Conservation (phyloP, 2,113 vertebrate genomes). For the Xerus inauris region DNA sequence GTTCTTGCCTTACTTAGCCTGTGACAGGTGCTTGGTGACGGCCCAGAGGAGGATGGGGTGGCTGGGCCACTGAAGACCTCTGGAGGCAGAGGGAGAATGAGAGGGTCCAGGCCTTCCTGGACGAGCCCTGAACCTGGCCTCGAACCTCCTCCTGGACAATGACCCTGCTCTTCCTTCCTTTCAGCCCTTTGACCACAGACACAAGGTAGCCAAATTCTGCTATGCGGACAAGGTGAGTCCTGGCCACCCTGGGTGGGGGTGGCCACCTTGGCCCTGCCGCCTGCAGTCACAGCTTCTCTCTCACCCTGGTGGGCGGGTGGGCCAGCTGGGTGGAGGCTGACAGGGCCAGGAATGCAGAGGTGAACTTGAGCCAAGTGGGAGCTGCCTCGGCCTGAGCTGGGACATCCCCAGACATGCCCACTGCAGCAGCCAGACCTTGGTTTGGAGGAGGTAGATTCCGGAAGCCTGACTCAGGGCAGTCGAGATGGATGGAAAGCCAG, state of each 20-base stretch:
- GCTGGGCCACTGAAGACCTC: fast-evolving
- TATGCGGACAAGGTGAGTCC: conserved; percentile 95
- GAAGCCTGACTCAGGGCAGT: neutral
- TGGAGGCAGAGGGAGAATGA: fast-evolving
- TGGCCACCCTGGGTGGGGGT: fast-evolving
- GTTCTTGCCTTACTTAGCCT: fast-evolving
- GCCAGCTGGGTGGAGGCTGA: neutral
- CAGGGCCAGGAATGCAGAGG: neutral
- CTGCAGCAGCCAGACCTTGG: neutral
- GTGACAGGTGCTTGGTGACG: neutral
- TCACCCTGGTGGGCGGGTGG: fast-evolving
- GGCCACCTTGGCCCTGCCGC: neutral
- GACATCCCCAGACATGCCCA: fast-evolving
- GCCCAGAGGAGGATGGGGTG: fast-evolving
- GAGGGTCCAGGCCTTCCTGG: neutral
- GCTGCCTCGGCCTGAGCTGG: neutral
- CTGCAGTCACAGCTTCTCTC: fast-evolving
- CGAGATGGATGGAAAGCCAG: neutral
- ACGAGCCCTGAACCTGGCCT: fast-evolving
- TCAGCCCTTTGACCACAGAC: conserved; percentile 95
- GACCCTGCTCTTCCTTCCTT: neutral
- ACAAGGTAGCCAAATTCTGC: conserved; percentile 97
- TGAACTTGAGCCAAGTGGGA: neutral
- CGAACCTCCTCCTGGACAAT: neutral
- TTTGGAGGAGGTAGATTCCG: neutral